Base-by-base conservation (phyloP, 2,888 invertebrate genomes). In the Caenorhabditis japonica region DNA sequence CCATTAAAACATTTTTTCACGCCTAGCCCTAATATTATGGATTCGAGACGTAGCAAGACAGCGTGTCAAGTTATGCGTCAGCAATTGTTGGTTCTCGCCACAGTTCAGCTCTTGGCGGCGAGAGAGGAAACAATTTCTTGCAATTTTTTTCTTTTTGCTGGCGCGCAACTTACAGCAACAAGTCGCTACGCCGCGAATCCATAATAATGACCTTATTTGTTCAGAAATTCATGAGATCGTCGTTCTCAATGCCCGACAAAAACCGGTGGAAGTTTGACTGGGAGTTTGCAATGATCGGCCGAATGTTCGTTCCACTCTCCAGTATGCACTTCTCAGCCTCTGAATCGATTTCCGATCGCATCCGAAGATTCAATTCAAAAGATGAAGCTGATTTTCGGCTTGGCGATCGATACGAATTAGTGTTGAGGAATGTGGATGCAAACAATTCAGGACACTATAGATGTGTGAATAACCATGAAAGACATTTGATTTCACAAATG, bases 201-300 rank as follows among this genome's bases (percentile, higher is more conserved):
- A n/a, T n/a, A n/a, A n/a, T n/a, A n/a, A n/a, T n/a, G n/a, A 1
- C n/a, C n/a, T 8, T 27, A 8, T 4, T 23, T 34, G 36, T 53
- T 36, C 55, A 55, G 61, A 60, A 61, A 30, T 60, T 73, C 17
- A 44, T 73, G 39, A 39, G 53, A 39, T 73, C 73, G 17, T 46
- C 56, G 5, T 61, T 55, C 49, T 51, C 68, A 2, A 61, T 61
- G 58, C 51, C 68, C 10, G 73, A 73, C 36, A 38, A 60, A 19
- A 23, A 68, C 34, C 46, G 70, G 25, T 79, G 79, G 79, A 76
- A 70, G 25, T 79, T 71, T 30, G 76, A 76, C 21, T 79, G 79
- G 79, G 76, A 79, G 47, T 75, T 69, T 33, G 79, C 79, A 10
- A 62, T 41, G 41, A 66, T 71, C 8, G 62, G 69, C 17, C 46